A percentile compares a stretch with the other conserved stretches of the same genome.
These are phyloP conservation scores for Nomada flava DNA, from an alignment of 2,888 invertebrate genomes.

Conservation along the genomic window DNA sequence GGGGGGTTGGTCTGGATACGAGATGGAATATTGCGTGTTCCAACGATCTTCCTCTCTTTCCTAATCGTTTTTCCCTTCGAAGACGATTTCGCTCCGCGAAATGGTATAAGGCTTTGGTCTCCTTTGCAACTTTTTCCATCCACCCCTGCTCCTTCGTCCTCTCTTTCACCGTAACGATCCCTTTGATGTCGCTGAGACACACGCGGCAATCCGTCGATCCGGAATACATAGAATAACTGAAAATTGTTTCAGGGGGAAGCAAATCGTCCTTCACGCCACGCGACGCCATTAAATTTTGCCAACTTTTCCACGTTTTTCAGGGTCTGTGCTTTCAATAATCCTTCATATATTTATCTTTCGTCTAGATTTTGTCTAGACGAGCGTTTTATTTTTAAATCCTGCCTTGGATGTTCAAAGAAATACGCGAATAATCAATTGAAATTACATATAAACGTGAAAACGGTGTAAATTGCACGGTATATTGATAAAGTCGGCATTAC, in stretches of 20 bases:
- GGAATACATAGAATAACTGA: conserved; percentile 61
- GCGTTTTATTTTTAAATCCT: too few relatives aligned
- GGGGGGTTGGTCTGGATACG: conserved; percentile 34
- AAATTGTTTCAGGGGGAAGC: conserved; percentile 52
- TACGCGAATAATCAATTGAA: too few relatives aligned
- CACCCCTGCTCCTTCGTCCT: neutral
- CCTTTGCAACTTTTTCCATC: conserved; percentile 30
- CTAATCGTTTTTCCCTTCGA: conserved; percentile 60
- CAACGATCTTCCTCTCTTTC: conserved; percentile 41
- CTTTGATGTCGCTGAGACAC: conserved; percentile 61
- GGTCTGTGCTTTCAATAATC: too few relatives aligned
- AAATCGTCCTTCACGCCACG: conserved; percentile 1
- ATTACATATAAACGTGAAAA: too few relatives aligned
- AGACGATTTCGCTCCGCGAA: conserved; percentile 56
- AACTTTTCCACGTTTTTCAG: conserved; percentile 14
- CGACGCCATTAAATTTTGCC: conserved; percentile 32
- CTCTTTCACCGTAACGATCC: conserved; percentile 39
- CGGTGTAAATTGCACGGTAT: too few relatives aligned
- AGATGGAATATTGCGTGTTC: conserved; percentile 55
- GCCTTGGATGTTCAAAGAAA: too few relatives aligned
- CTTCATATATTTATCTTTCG: too few relatives aligned
- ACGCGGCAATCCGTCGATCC: conserved; percentile 50
- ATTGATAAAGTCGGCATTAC: too few relatives aligned
- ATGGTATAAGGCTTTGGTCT: conserved; percentile 47
- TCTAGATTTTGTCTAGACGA: too few relatives aligned